Conservation (phyloP, 2,113 vertebrate genomes). For the Notothenia coriiceps region DNA sequence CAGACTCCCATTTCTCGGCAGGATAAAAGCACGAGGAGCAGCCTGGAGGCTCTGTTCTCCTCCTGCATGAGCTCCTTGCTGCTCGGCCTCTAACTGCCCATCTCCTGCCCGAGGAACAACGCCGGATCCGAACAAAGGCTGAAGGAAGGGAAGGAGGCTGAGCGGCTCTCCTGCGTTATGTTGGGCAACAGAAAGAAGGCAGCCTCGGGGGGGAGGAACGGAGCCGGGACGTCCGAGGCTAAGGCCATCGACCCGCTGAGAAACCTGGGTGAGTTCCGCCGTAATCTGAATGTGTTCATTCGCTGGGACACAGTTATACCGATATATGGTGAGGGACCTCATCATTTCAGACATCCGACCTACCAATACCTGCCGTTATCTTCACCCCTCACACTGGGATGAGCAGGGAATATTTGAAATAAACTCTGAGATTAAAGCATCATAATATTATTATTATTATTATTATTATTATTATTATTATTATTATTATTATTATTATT, state of each 20-base stretch:
- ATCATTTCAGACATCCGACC: too few species aligned
- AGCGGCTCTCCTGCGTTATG: slow-evolving; percentile 54
- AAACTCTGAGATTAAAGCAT: too few species aligned
- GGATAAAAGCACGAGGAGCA: slow-evolving; percentile 56
- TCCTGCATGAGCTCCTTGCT: background rate
- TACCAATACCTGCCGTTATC: background rate
- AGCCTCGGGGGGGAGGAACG: slow-evolving; percentile 46
- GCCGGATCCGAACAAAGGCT: background rate
- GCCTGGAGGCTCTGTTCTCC: background rate
- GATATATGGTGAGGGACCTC: too few species aligned
- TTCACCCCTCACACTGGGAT: background rate
- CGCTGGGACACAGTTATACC: too few species aligned
- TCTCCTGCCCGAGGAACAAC: background rate
- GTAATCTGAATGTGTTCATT: background rate
- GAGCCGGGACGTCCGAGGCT: slow-evolving; percentile 65
- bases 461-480: too few species aligned
- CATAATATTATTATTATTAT: too few species aligned
- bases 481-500: too few species aligned
- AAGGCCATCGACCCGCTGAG: slow-evolving; percentile 79
- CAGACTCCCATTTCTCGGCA: background rate
- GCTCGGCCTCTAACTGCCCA: background rate
- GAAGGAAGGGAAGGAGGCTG: background rate
- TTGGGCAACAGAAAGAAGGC: slow-evolving; percentile 67
- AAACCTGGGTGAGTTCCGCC: slow-evolving; percentile 75
- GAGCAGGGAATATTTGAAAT: too few species aligned